Evolutionary conservation across 2,113 vertebrate species (phyloP), one percentile per base, ranked within the genome.

Genomic region (Amphiprion ocellaris): DNA sequence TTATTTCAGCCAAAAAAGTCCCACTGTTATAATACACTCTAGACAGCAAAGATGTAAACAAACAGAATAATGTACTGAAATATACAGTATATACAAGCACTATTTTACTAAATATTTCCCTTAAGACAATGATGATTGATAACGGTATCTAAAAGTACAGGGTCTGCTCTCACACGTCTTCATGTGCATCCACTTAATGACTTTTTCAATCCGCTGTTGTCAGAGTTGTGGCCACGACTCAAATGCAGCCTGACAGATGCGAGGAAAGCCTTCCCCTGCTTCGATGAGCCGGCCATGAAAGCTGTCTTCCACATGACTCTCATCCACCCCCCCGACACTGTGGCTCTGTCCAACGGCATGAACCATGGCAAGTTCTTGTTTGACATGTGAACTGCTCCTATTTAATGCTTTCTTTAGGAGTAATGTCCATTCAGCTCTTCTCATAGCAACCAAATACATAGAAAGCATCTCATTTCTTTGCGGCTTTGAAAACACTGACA

Each of bases 191-290:
- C 16, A 10, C 17, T n/a, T 10, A 52, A 19, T 60, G 19, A 0
- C 0, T 26, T 69, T 41, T 17, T 0, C 44, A 9, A 12, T 69
- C 39, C 73, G 21, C n/a, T 47, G 1, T 12, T 28, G 15, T 67
- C 90, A 98, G 97, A 90, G 87, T 98, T 73, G 70, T 99, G 74
- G 98, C 97, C 82, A 97, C 97, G 0, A 97, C 96, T 0, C 97
- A 99, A 85, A 98, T 99, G 97, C 94, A 99, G 86, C 92, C 97
- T n/a, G 0, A 75, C 97, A 0, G 94, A 96, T 0, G 97, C 97
- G 8, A 95, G 98, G 83, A 97, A 98, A 74, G 95, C 96, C 3
- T 99, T 99, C 81, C 98, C 98, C 0, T 99, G 97, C 93, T 99
- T 99, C 0, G 98, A 99, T 0, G 98, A 99, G 80, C 98, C 97